A percentile compares a stretch with the other conserved stretches of the same genome.
These are phyloP conservation scores for Hedychridium roseum DNA, from an alignment of 2,888 invertebrate species.

Conservation along the genomic window DNA sequence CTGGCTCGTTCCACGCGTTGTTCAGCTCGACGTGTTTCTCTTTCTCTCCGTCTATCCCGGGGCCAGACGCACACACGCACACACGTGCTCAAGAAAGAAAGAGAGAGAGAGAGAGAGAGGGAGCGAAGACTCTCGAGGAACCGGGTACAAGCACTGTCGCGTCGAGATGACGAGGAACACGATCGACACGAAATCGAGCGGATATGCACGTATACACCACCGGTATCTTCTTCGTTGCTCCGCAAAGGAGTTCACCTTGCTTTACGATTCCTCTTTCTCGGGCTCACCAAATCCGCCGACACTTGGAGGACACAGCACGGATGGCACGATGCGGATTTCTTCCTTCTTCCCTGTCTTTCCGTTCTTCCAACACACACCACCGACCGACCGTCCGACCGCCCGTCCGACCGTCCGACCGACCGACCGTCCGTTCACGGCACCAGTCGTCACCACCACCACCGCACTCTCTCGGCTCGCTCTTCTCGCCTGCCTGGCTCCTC, in stretches of 20 bases:
- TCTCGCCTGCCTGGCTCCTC: slow-evolving; percentile 1
- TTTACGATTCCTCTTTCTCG: too few relatives aligned
- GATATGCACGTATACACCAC: too few relatives aligned
- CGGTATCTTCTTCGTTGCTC: too few relatives aligned
- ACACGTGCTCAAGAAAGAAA: slow-evolving; percentile 9
- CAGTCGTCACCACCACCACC: slow-evolving; percentile 50
- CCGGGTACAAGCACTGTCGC: too few relatives aligned
- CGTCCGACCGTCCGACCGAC: slow-evolving; percentile 33
- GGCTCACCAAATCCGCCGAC: slow-evolving; percentile 25
- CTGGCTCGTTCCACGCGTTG: slow-evolving; percentile 27
- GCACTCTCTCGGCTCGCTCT: slow-evolving; percentile 15
- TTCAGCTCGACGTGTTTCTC: slow-evolving; percentile 36
- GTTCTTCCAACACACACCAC: slow-evolving; percentile 40
- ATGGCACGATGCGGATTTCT: slow-evolving; percentile 50
- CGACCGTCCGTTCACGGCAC: slow-evolving; percentile 55
- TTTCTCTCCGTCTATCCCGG: too few relatives aligned
- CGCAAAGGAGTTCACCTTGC: too few relatives aligned
- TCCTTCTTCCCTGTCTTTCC: slow-evolving; percentile 27
- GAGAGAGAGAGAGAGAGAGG: slow-evolving; percentile 1
- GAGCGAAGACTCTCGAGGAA: too few relatives aligned
- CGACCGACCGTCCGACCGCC: slow-evolving; percentile 37
- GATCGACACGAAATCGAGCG: slow-evolving; percentile 34
- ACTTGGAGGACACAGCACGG: slow-evolving; percentile 26
- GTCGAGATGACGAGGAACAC: slow-evolving; percentile 23
- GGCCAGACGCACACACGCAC: slow-evolving; percentile 7